These are phyloP conservation scores for Hylaeus anthracinus DNA, from an alignment of 1,140 invertebrate species.

Conservation along the genomic window DNA sequence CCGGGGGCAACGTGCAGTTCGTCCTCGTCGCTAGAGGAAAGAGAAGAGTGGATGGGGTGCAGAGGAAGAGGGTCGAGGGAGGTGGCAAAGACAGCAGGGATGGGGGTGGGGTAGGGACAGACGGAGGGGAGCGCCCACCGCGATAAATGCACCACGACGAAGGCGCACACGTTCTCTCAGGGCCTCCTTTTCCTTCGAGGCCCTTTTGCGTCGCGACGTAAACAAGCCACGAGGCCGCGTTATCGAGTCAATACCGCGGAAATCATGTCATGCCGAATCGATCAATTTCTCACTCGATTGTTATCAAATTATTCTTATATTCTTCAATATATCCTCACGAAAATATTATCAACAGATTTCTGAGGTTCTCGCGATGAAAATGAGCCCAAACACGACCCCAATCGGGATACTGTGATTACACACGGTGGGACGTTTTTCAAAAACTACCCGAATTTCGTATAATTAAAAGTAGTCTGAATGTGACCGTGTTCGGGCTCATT, in stretches of 20 bases:
- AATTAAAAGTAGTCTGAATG: too few species aligned
- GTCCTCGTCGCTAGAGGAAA: conserved; percentile 52
- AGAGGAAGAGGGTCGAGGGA: neutral
- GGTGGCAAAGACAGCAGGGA: conserved; percentile 12
- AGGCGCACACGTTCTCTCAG: conserved; percentile 74
- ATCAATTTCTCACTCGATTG: too few species aligned
- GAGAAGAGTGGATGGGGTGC: conserved; percentile 22
- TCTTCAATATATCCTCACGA: too few species aligned
- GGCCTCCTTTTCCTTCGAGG: conserved; percentile 53
- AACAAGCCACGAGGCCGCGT: conserved; percentile 71
- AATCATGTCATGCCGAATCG: too few species aligned
- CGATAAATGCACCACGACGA: conserved; percentile 74
- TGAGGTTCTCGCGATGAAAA: too few species aligned
- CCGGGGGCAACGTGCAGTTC: conserved; percentile 51
- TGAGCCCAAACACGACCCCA: too few species aligned
- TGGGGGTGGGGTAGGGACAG: neutral
- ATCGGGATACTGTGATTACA: too few species aligned
- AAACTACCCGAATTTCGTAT: too few species aligned
- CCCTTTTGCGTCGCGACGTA: conserved; percentile 73
- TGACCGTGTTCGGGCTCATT: too few species aligned
- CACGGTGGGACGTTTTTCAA: too few species aligned
- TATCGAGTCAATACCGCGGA: conserved; percentile 52
- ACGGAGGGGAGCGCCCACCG: conserved; percentile 68
- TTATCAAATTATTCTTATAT: too few species aligned
- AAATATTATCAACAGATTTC: too few species aligned